Evolutionary conservation across 2,888 invertebrate species (phyloP).

Genomic region (Pseudococcus jackbeardsleyi): DNA sequence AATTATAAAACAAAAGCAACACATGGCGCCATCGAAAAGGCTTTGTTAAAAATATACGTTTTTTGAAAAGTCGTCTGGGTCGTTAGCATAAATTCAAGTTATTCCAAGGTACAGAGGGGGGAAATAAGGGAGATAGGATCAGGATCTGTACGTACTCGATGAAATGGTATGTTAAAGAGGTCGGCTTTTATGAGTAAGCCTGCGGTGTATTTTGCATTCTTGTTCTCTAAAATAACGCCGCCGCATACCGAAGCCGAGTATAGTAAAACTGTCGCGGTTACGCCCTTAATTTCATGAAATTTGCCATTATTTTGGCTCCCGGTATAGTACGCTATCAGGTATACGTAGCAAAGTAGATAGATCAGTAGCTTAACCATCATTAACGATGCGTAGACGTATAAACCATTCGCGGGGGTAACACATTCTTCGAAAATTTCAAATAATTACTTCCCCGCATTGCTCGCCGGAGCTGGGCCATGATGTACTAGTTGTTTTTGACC

Average conservation of each 20-base stretch:
- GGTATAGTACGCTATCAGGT: slow-evolving; percentile 2
- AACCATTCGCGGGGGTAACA: not conserved
- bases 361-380: slow-evolving; percentile 50
- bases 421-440: slow-evolving; percentile 47
- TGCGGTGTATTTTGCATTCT: slow-evolving; percentile 55
- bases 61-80: slow-evolving; percentile 37
- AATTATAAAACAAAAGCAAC: slow-evolving; percentile 50
- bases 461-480: not conserved
- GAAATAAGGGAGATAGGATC: not conserved
- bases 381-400: slow-evolving; percentile 17
- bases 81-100: slow-evolving; percentile 45
- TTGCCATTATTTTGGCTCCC: slow-evolving; percentile 38
- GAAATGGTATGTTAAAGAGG: slow-evolving; percentile 45
- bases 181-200: slow-evolving; percentile 47
- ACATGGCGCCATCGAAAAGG: slow-evolving; percentile 44
- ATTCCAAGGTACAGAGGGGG: not conserved
- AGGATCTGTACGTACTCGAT: slow-evolving; percentile 9
- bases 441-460: not conserved
- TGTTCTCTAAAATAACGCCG: slow-evolving; percentile 2
- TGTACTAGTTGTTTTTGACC: not conserved
- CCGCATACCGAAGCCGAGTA: slow-evolving; percentile 17
- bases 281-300: slow-evolving; percentile 52
- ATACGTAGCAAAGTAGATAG: slow-evolving; percentile 11
- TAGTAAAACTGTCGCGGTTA: slow-evolving; percentile 41
- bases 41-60: slow-evolving; percentile 36